Conservation (phyloP, 2,888 invertebrate species). For the Phorcus lineatus region DNA sequence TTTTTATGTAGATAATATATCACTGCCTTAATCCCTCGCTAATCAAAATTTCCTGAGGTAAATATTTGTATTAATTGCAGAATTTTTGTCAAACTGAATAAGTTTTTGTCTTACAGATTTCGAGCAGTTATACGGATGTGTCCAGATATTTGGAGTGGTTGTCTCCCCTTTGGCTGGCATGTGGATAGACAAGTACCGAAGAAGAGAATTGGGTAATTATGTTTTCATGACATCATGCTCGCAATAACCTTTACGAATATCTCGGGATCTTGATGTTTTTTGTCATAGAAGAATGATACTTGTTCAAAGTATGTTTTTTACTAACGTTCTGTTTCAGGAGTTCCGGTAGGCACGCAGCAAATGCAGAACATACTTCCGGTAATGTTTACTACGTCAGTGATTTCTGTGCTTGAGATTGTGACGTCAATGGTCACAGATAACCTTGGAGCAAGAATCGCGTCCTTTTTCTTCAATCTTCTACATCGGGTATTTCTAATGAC, state of each 20-base stretch:
- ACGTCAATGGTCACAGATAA: slow-evolving; percentile 48
- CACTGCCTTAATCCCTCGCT: too few species aligned
- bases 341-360: slow-evolving; percentile 47
- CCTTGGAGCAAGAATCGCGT: slow-evolving; percentile 40
- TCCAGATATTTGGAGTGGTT: slow-evolving; percentile 50
- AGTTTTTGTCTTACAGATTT: slow-evolving; percentile 27
- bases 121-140: slow-evolving; percentile 31
- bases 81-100: too few species aligned
- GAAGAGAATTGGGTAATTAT: slow-evolving; percentile 39
- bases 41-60: too few species aligned
- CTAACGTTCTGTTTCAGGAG: slow-evolving; percentile 38
- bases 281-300: too few species aligned
- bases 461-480: slow-evolving; percentile 52
- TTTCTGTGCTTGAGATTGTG: slow-evolving; percentile 50
- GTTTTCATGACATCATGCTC: too few species aligned
- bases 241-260: too few species aligned
- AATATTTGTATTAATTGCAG: too few species aligned
- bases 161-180: slow-evolving; percentile 52
- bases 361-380: slow-evolving; percentile 58
- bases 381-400: slow-evolving; percentile 45
- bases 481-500: slow-evolving; percentile 55
- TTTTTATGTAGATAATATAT: too few species aligned
- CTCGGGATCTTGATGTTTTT: too few species aligned
- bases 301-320: too few species aligned
- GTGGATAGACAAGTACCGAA: slow-evolving; percentile 49